Evolutionary conservation across 1,140 invertebrate genomes (phyloP).

Genomic region (Drosophila orena): DNA sequence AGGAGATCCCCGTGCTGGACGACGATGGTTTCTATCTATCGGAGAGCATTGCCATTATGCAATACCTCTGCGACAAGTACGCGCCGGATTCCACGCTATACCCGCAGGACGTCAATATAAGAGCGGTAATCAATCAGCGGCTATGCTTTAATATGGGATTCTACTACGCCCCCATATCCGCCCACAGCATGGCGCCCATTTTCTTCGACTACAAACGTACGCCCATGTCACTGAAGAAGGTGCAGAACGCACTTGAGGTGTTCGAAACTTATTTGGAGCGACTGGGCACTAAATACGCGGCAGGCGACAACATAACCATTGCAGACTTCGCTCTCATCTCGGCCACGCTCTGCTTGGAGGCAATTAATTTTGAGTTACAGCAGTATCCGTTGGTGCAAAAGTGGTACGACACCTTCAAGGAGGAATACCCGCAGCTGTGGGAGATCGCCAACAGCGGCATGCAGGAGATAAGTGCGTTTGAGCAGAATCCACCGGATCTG

Average conservation of each 20-base stretch:
- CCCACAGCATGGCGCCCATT: slow-evolving; percentile 87
- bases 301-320: slow-evolving; percentile 89
- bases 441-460: slow-evolving; percentile 88
- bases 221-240: slow-evolving; percentile 88
- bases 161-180: slow-evolving; percentile 89
- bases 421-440: slow-evolving; percentile 89
- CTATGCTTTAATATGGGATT: slow-evolving; percentile 91
- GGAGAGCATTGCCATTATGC: slow-evolving; percentile 91
- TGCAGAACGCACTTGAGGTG: slow-evolving; percentile 88
- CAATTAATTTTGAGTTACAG: slow-evolving; percentile 88
- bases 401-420: slow-evolving; percentile 90
- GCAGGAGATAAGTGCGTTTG: slow-evolving; percentile 88
- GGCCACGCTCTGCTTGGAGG: slow-evolving; percentile 90
- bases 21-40: slow-evolving; percentile 90
- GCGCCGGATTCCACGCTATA: slow-evolving; percentile 87
- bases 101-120: slow-evolving; percentile 88
- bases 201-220: slow-evolving; percentile 90
- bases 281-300: slow-evolving; percentile 88
- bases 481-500: slow-evolving; percentile 89
- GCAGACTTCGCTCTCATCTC: slow-evolving; percentile 90
- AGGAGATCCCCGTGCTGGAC: slow-evolving; percentile 91
- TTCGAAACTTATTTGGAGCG: slow-evolving; percentile 89
- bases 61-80: slow-evolving; percentile 91
- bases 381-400: slow-evolving; percentile 86
- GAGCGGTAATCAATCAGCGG: slow-evolving; percentile 91